Percentiles rank a stretch among this genome's conserved stretches.
phyloP scores from a whole-genome alignment of 2,797 vertebrate genomes.

The Sebastes hopkinsi region DNA sequence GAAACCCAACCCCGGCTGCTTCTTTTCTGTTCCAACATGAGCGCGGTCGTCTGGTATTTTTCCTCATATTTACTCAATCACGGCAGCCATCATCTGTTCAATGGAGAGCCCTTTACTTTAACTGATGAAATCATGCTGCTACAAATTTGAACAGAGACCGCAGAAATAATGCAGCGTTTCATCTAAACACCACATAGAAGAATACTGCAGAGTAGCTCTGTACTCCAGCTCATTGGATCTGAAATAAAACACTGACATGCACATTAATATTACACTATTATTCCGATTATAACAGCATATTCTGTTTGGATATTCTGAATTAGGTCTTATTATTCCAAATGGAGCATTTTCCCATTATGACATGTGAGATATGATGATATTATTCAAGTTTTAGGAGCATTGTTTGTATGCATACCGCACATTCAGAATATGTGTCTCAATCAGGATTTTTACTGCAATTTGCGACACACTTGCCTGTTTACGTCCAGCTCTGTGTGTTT shows the following conservation, averaged over 20 bases:
- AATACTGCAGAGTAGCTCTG: fast-evolving
- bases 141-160: neutral
- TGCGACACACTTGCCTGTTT: too few species aligned
- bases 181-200: neutral
- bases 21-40: conserved; percentile 32
- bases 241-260: neutral
- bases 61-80: neutral
- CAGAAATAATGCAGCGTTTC: neutral
- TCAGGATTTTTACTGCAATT: too few species aligned
- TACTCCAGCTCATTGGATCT: neutral
- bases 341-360: too few species aligned
- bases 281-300: too few species aligned
- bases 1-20: conserved; percentile 23
- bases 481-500: too few species aligned
- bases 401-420: too few species aligned
- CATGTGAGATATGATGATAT: too few species aligned
- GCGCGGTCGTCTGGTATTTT: conserved; percentile 1
- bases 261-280: too few species aligned
- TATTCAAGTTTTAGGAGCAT: fast-evolving
- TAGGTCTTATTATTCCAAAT: too few species aligned
- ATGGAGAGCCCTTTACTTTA: neutral
- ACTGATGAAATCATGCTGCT: neutral
- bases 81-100: neutral
- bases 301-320: too few species aligned
- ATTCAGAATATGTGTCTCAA: too few species aligned